phyloP scores from a whole-genome alignment of 2,888 invertebrate genomes.

The Sclerodermus sp. region DNA sequence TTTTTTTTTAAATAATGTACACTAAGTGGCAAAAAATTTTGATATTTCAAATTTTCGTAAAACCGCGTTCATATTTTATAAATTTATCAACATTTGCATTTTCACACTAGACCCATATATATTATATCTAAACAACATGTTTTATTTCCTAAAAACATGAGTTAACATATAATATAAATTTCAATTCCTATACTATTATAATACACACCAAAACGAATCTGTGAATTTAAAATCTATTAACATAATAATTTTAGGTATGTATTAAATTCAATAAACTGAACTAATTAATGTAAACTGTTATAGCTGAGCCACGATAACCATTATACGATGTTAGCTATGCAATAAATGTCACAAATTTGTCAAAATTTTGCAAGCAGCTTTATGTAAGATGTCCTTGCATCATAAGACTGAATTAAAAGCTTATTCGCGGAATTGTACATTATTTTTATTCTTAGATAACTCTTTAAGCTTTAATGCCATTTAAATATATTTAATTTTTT shows the following conservation, averaged over 20 bases:
- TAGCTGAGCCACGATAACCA: constrained; percentile 20
- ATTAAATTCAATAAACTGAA: too few species aligned
- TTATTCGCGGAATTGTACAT: constrained; percentile 14
- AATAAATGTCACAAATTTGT: constrained; percentile 4
- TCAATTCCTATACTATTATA: too few species aligned
- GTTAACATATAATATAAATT: too few species aligned
- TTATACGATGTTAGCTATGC: constrained; percentile 2
- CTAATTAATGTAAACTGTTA: constrained; percentile 6
- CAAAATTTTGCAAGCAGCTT: constrained; percentile 6
- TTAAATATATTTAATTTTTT: neutral
- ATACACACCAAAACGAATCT: too few species aligned
- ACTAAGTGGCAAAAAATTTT: constrained; percentile 3
- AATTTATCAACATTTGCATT: neutral
- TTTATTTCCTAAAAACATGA: too few species aligned
- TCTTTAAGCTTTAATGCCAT: neutral
- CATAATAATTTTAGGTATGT: too few species aligned
- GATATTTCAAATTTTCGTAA: constrained; percentile 10
- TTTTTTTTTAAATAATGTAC: constrained; percentile 5
- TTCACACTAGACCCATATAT: too few species aligned
- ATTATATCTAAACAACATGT: too few species aligned
- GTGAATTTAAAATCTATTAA: too few species aligned
- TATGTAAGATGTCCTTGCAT: constrained; percentile 12
- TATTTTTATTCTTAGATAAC: constrained; percentile 6
- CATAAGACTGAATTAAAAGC: constrained; percentile 10
- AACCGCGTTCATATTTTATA: constrained; percentile 12